phyloP scores from a whole-genome alignment of 2,797 vertebrate species.

The Sebastes melanostomus region DNA sequence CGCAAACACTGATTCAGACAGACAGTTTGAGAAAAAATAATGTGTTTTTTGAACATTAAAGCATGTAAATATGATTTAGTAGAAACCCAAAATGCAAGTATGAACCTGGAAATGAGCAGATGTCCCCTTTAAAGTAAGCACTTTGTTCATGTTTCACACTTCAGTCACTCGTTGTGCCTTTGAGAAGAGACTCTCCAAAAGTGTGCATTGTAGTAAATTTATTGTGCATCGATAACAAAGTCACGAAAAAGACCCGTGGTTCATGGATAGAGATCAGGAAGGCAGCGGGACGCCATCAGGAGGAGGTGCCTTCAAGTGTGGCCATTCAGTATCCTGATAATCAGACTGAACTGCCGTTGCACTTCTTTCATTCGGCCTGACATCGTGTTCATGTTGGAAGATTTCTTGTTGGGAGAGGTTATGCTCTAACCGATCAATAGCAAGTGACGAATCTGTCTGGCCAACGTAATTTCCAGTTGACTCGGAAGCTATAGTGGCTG shows the following conservation, averaged over 20 bases:
- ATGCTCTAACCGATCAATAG: background rate
- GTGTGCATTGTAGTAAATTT: background rate
- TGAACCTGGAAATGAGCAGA: too few relatives aligned
- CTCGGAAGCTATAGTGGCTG: background rate
- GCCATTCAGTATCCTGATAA: background rate
- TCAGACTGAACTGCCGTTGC: background rate
- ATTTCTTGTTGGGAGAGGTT: background rate
- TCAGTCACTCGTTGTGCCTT: background rate
- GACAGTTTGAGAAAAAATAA: too few relatives aligned
- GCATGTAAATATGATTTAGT: accelerated
- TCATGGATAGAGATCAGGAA: background rate
- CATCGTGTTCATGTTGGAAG: background rate
- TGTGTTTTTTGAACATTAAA: too few relatives aligned
- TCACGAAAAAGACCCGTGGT: background rate
- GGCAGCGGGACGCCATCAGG: background rate
- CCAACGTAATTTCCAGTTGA: background rate
- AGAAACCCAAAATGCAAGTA: too few relatives aligned
- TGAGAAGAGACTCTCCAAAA: background rate
- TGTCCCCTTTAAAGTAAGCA: too few relatives aligned
- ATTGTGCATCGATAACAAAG: background rate
- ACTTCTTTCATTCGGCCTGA: background rate
- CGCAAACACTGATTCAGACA: too few relatives aligned
- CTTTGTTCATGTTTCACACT: background rate
- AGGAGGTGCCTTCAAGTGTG: background rate
- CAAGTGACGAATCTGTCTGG: background rate